Evolutionary conservation across 2,797 vertebrate species (phyloP), one percentile per base, ranked within the genome.

Genomic region (Adrianichthys oophorus): DNA sequence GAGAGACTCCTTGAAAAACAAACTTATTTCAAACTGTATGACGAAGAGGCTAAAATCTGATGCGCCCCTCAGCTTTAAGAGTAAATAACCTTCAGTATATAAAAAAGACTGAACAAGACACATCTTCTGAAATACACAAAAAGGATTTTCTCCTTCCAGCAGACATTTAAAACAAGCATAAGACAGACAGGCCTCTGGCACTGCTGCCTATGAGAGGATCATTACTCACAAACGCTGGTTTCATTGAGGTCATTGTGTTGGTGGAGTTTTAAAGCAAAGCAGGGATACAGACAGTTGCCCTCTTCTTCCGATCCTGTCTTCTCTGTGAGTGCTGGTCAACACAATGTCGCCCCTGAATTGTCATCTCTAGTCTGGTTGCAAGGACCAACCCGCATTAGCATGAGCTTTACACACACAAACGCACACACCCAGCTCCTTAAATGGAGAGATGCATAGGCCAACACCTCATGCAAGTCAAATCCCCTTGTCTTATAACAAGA

Each of bases 161-260:
- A 26, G 73, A 56, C 49, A 56, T 62, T 74, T 46, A 47, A 24
- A 56, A 62, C 61, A 75, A 37, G 57, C 59, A 50, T 60, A 76
- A 21, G 53, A 65, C 66, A 48, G 72, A 82, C 57, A 63, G 77
- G 46, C 52, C 53, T 61, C 50, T 45, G n/a, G 41, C 24, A 51
- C 58, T 24, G 68, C 62, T 58, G 78, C 58, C 64, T 62, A 60
- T 44, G 75, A 78, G 51, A 48, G 62, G 83, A 87, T 89, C 80
- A 67, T 84, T 91, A 93, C 91, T 92, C 85, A 92, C 91, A 87
- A 92, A 91, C 58, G 89, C 87, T 48, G 90, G 88, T 80, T 91
- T 92, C 84, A 90, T 84, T 58, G 79, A 68, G 72, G 83, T 82
- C 80, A 87, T 70, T 63, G 69, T 24, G 21, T 71, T 70, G 75